Evolutionary conservation across 2,888 invertebrate species (phyloP), one percentile per base, ranked within the genome.

Genomic region (Meteorus cinctellus): DNA sequence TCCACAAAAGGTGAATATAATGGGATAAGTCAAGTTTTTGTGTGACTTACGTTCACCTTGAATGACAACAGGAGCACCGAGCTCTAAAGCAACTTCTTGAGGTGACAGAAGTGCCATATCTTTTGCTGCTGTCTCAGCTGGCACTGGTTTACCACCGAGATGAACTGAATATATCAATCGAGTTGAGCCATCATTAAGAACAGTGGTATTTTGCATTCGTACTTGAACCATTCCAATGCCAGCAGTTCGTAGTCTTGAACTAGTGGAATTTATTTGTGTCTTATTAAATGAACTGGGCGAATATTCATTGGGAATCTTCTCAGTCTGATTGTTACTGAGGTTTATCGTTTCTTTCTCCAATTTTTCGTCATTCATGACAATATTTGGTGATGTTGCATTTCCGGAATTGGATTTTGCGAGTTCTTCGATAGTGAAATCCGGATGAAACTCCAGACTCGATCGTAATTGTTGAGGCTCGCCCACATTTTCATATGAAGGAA

Each of bases 31-130:
- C 5, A 55, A 12, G 8, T 41, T 41, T 2, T 41, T 1, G 41
- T 2, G 29, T 62, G 29, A 62, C 93, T 94, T 91, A 96, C 96
- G 96, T 91, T 96, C 95, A 76, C 96, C 95, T 90, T 96, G 96
- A 81, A 96, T 94, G 69, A 94, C 92, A 67, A 96, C 93, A 0
- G 94, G 93, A 77, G 94, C 94, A 5, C 95, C 96, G 70, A 96
- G 90, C 80, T 95, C 94, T 31, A 92, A 90, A 0, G 93, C 93
- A 0, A 95, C 95, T 89, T 96, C 96, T 48, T 93, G 93, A 73
- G 95, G 94, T 5, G 94, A 92, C 4, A 96, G 93, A n/a, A 96
- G 90, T 75, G 93, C 91, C 96, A 96, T 96, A 84, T 96, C 96
- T 78, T 94, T 92, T 1, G 96, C 95, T 0, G 96, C 96, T 2